Percentiles rank a stretch among this genome's conserved stretches.
These are phyloP conservation scores for Anguilla anguilla DNA, from an alignment of 2,797 vertebrate genomes.

Conservation along the genomic window DNA sequence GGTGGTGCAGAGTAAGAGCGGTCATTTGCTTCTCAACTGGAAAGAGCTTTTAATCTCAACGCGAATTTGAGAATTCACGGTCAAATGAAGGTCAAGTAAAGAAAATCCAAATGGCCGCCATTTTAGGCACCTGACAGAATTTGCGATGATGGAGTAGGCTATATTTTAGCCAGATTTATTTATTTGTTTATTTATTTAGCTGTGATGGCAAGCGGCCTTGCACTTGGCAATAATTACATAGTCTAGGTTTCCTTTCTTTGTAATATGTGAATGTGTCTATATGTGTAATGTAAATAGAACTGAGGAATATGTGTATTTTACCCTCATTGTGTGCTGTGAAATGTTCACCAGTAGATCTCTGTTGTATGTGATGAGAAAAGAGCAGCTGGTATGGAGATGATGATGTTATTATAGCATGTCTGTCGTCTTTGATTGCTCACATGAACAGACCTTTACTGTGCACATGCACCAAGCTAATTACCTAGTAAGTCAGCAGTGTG, in stretches of 20 bases:
- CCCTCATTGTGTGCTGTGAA: constrained; percentile 10
- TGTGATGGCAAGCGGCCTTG: constrained; percentile 11
- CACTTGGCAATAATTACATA: constrained; percentile 24
- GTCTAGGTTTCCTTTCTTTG: constrained; percentile 11
- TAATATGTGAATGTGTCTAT: constrained; percentile 22
- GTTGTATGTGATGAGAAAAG: constrained; percentile 6
- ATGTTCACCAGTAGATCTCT: not conserved
- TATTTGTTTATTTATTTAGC: constrained; percentile 11
- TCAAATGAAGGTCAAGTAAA: not conserved
- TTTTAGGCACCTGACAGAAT: not conserved
- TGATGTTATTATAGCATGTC: not conserved
- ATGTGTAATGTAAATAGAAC: constrained; percentile 9
- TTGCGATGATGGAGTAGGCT: not conserved
- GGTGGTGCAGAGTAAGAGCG: not conserved
- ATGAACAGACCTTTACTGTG: constrained; percentile 7
- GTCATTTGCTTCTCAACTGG: not conserved
- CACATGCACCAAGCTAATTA: not conserved
- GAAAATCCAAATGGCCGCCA: not conserved
- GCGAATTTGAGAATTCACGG: not conserved
- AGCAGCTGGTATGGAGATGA: not conserved
- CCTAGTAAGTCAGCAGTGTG: not conserved
- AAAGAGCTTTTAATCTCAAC: not conserved
- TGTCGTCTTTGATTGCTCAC: not conserved
- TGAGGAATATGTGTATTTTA: constrained; percentile 16
- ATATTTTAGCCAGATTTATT: not conserved